phyloP scores from a whole-genome alignment of 2,113 vertebrate species.

The Platysteira castanea region DNA sequence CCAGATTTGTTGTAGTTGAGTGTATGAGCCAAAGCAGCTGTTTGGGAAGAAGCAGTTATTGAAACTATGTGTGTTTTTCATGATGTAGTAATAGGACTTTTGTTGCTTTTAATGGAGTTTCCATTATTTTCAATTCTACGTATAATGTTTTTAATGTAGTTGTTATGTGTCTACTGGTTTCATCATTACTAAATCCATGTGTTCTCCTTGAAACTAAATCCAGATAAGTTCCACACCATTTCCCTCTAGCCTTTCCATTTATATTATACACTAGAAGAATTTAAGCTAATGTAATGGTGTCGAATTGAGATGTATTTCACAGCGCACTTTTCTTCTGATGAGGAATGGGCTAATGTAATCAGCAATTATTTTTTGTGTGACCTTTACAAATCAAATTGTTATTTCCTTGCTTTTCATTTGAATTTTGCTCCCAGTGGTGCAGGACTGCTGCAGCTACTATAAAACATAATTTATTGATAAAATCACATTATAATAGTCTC shows the following conservation, averaged over 20 bases:
- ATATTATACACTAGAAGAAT: neutral
- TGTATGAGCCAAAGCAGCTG: neutral
- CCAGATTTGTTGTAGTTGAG: rapidly evolving
- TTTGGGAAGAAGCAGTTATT: neutral
- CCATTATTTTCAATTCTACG: neutral
- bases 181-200: neutral
- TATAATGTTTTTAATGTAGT: neutral
- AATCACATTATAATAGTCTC: neutral
- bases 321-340: neutral
- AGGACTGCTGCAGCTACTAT: neutral
- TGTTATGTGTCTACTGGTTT: neutral
- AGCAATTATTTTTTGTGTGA: slow-evolving; percentile 40
- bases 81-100: neutral
- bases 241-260: neutral
- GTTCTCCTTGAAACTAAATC: slow-evolving; percentile 8
- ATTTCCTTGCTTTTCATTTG: slow-evolving; percentile 41
- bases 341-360: slow-evolving; percentile 37
- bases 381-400: slow-evolving; percentile 44
- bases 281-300: neutral
- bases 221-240: neutral
- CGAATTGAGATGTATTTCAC: neutral
- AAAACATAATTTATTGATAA: slow-evolving; percentile 41
- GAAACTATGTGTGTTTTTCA: neutral
- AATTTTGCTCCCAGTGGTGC: slow-evolving; percentile 1
- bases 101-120: neutral